Evolutionary conservation across 1,140 invertebrate genomes (phyloP), one percentile per base, ranked within the genome.

Genomic region (Chironomus striatipennis): DNA sequence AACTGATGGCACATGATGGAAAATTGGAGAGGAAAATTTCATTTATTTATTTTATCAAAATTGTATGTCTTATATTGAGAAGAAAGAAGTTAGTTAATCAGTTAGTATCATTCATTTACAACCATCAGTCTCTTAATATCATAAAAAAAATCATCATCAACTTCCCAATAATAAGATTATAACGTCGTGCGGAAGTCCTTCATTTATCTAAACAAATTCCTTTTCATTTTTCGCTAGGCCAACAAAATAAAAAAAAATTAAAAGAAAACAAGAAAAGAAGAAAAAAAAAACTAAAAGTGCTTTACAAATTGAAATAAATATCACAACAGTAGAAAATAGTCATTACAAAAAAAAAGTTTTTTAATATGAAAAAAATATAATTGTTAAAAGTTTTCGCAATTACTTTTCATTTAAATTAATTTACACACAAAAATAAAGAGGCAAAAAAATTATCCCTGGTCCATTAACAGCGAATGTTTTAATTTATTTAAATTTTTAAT

Each of bases 271-370:
- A 34, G 24, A 34, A 34, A 5, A 34, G 5, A 34, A 34, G 5
- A 34, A 57, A 57, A 15, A 57, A 12, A 57, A 57, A 57, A 15
- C 9, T 7, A 57, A 34, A 57, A 57, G 47, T 15, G n/a, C n/a
- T 57, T 47, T 34, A n/a, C n/a, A n/a, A 57, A 57, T 57, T 57
- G n/a, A 57, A 57, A 57, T 57, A 57, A 34, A 34, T 57, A 57
- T 57, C 47, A 57, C 47, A 57, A 57, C 47, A 57, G 47, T 57
- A 57, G 47, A 57, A 57, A 57, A 57, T 15, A 57, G 47, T 57
- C 47, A 10, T 57, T n/a, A 57, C 0, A 57, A 57, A 57, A 5
- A 34, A n/a, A 57, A 57, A 57, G 47, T 57, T 57, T n/a, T 12
- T 57, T 57, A 57, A 34, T 34, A 34, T 34, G 24, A 34, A 34